Evolutionary conservation across 2,888 invertebrate species (phyloP), one percentile per base, ranked within the genome.

Genomic region (Nasonovia ribisnigri): DNA sequence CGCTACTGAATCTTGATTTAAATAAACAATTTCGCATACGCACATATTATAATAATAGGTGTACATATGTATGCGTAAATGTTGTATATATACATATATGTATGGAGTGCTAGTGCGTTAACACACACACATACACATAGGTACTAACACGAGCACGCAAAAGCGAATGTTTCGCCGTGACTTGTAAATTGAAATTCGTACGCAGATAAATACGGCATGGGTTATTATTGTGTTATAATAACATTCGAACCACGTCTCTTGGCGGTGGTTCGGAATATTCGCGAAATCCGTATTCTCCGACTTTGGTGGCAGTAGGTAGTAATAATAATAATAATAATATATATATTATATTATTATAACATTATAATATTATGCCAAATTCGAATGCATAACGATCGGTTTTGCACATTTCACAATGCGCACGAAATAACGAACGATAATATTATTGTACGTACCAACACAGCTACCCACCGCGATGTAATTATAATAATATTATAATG

Each of bases 191-290:
- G 57, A 60, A 89, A 60, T 89, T 29, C 57, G 89, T 20, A 60
- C 16, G 13, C 89, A 60, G 57, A 60, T 89, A 89, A 89, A 88
- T 88, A 88, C 88, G 13, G 42, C 54, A 26, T 26, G 54, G 54
- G 54, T 88, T 54, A 54, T 88, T 88, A 54, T 88, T 26, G 77
- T 36, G 36, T 77, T 77, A 54, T 88, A 88, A 88, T 88, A 88
- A 88, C 42, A 88, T 88, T 88, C 88, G 54, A 88, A 54, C 88
- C 88, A 88, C 88, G 88, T 88, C 26, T 88, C 88, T 26, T 43
- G 89, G 24, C 16, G 88, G 43, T 13, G 89, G 57, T 89, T 57
- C 43, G 89, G 43, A 89, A 60, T 43, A 57, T 60, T 88, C 54
- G n/a, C 43, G 60, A 60, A 89, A 77, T 36, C 77, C 77, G 77